Evolutionary conservation across 2,113 vertebrate genomes (phyloP), one percentile per base, ranked within the genome.

Genomic region (Columba livia): DNA sequence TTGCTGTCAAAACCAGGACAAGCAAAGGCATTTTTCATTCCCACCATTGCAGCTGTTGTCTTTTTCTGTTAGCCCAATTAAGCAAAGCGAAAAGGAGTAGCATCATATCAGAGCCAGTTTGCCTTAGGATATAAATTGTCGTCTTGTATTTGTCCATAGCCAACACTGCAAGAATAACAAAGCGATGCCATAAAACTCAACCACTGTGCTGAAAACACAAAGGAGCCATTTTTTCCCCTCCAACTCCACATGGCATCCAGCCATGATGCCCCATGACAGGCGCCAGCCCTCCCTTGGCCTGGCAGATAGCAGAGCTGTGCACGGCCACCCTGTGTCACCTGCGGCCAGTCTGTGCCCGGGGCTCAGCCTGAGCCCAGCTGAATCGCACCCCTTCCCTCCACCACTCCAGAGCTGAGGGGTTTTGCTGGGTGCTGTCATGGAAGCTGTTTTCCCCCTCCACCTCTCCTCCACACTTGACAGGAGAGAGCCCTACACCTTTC

Each of bases 21-120:
- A 89, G 87, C 64, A 77, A 70, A 95, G 94, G 79, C 85, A 94
- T 96, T 96, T 94, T 88, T 83, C 82, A 89, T 90, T 90, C 94
- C 90, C 87, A 93, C 69, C 73, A 66, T 82, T 89, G 79, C 89
- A 95, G 96, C 90, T 92, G 93, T 96, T 94, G 94, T 95, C 86
- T 91, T 95, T 95, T 92, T 92, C 88, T 91, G 81, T 97, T 94
- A 97, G 92, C 85, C 73, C 90, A 97, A 90, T 97, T 97, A 97
- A 94, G 72, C 88, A 95, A 92, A 93, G 56, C 8, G 5, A 80
- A 95, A 96, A 96, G 74, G 75, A 94, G 90, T 65, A 95, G 73
- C 85, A 72, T 79, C 53, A 0, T 82, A 94, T 94, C 79, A 93
- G 88, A 94, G 91, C 91, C 87, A 88, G 69, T 89, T 80, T 86